Conservation (phyloP, 2,113 vertebrate genomes). For the Carettochelys insculpta region DNA sequence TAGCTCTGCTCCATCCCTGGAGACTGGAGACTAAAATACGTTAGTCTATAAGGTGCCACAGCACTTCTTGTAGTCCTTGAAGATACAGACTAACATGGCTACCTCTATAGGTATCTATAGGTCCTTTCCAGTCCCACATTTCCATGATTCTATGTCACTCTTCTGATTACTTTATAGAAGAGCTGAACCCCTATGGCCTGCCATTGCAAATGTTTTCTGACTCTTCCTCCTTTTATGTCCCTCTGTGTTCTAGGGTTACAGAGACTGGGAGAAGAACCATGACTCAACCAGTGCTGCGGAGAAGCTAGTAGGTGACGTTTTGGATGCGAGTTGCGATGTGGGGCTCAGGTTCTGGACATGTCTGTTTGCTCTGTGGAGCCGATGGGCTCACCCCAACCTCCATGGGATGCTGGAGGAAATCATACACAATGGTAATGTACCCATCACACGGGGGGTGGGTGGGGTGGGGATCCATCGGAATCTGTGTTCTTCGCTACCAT, state of each 20-base stretch:
- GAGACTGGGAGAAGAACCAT: background rate
- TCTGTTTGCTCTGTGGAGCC: background rate
- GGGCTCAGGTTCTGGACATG: background rate
- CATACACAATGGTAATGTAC: background rate
- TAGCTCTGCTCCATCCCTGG: background rate
- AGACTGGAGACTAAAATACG: no score
- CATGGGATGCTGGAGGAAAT: background rate
- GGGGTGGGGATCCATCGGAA: background rate
- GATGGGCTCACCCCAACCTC: slow-evolving; percentile 9
- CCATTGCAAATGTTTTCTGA: background rate
- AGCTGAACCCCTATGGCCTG: background rate
- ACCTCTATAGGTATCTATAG: no score
- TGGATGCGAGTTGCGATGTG: background rate
- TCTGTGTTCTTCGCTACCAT: background rate
- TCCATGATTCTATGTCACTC: background rate
- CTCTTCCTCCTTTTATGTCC: no score
- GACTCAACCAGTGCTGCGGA: background rate
- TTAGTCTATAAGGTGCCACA: no score
- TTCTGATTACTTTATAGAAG: background rate
- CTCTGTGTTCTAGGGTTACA: background rate
- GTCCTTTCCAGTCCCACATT: background rate
- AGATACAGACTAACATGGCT: no score
- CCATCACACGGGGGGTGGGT: background rate
- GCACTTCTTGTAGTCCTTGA: no score
- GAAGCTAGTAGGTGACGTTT: background rate